Conservation (phyloP, 2,888 invertebrate species). For the Diaperis boleti region DNA sequence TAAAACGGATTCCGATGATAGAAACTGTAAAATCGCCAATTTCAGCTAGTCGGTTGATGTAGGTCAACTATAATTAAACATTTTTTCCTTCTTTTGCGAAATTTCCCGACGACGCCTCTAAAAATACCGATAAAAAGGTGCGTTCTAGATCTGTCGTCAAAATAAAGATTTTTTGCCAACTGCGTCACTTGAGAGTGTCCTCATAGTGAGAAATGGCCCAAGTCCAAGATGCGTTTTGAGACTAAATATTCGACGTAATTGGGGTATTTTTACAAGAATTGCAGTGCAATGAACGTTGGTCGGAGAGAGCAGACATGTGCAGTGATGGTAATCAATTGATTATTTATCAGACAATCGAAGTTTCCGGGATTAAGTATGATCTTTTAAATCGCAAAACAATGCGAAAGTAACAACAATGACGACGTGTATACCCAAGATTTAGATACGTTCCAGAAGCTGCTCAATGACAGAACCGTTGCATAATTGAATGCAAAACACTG, state of each 20-base stretch:
- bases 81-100: neutral
- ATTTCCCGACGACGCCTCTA: neutral
- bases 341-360: neutral
- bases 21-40: conserved; percentile 15
- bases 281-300: neutral
- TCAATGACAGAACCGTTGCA: too few relatives aligned
- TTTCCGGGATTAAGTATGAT: neutral
- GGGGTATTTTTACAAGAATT: too few relatives aligned
- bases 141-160: conserved; percentile 26
- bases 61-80: conserved; percentile 26
- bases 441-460: too few relatives aligned
- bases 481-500: too few relatives aligned
- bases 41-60: conserved; percentile 17
- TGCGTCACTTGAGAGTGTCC: conserved; percentile 30
- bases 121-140: neutral
- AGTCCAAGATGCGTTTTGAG: conserved; percentile 1
- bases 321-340: neutral
- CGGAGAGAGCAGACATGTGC: too few relatives aligned
- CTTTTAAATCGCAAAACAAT: neutral
- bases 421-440: too few relatives aligned
- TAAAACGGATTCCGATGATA: conserved; percentile 4
- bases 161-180: conserved; percentile 21
- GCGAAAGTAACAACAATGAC: neutral
- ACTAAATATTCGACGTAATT: too few relatives aligned
- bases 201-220: conserved; percentile 4